Evolutionary conservation across 1,140 invertebrate genomes (phyloP).

Genomic region (Drosophila murphyi): DNA sequence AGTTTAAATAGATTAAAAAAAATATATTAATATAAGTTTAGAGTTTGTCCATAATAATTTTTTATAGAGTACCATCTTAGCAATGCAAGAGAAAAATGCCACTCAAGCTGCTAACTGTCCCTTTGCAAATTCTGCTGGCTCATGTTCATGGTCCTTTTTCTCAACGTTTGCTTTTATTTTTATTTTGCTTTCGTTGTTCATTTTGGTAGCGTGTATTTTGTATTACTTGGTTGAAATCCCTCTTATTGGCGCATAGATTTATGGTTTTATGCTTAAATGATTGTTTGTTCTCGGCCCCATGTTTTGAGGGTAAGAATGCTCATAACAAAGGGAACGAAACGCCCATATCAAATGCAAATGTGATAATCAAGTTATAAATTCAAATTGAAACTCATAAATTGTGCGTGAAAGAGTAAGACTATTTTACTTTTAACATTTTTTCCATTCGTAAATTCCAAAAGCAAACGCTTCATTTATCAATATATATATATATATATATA

Average conservation of each 20-base stretch:
- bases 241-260: constrained; percentile 55
- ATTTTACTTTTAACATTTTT: constrained; percentile 7
- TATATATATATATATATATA: constrained; percentile 3
- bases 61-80: constrained; percentile 19
- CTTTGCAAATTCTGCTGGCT: constrained; percentile 23
- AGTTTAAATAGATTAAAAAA: too few relatives aligned
- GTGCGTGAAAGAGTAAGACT: constrained; percentile 6
- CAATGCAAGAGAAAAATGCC: not conserved
- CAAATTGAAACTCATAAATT: constrained; percentile 62
- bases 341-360: constrained; percentile 40
- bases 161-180: not conserved
- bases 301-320: not conserved
- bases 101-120: not conserved
- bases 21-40: too few relatives aligned
- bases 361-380: constrained; percentile 68
- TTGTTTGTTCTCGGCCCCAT: constrained; percentile 35
- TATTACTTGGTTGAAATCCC: constrained; percentile 33
- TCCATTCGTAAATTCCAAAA: not conserved
- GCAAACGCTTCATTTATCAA: constrained; percentile 9
- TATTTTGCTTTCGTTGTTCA: not conserved
- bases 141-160: constrained; percentile 11
- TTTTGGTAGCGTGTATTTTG: constrained; percentile 15
- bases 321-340: not conserved
- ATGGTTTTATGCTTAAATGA: constrained; percentile 63
- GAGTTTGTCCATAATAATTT: not conserved